Evolutionary conservation across 2,113 vertebrate species (phyloP).

Genomic region (Semnornis frantzii): DNA sequence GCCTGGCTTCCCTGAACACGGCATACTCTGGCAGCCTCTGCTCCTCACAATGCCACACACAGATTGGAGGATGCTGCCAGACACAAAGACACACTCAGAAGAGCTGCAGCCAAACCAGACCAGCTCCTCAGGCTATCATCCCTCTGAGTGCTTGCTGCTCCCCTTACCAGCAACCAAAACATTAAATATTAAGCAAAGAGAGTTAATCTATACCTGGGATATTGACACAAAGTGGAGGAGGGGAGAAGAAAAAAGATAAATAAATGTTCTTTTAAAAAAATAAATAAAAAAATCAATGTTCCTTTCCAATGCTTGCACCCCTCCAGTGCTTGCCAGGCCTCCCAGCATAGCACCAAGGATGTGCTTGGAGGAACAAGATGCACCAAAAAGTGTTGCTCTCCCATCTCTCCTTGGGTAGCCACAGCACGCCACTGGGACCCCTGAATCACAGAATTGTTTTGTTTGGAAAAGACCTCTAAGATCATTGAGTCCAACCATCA

Average conservation of each 20-base stretch:
- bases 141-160: neutral
- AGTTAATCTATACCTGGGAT: conserved; percentile 54
- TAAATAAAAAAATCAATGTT: neutral
- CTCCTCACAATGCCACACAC: neutral
- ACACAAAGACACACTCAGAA: neutral
- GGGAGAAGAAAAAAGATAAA: neutral
- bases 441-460: no score
- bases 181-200: conserved; percentile 54
- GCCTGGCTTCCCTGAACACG: rapidly evolving
- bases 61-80: neutral
- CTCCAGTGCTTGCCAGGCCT: rapidly evolving
- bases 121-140: neutral
- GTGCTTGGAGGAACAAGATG: neutral
- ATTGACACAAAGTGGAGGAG: neutral
- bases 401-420: rapidly evolving
- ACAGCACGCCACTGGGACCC: neutral
- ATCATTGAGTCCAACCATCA: no score
- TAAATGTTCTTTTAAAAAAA: neutral
- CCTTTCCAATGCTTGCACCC: neutral
- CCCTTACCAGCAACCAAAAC: neutral
- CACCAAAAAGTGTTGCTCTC: neutral
- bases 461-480: no score
- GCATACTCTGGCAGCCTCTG: neutral
- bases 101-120: neutral
- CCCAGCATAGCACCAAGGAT: rapidly evolving